Evolutionary conservation across 2,797 vertebrate genomes (phyloP).

Genomic region (Oreonectes daqikongensis): DNA sequence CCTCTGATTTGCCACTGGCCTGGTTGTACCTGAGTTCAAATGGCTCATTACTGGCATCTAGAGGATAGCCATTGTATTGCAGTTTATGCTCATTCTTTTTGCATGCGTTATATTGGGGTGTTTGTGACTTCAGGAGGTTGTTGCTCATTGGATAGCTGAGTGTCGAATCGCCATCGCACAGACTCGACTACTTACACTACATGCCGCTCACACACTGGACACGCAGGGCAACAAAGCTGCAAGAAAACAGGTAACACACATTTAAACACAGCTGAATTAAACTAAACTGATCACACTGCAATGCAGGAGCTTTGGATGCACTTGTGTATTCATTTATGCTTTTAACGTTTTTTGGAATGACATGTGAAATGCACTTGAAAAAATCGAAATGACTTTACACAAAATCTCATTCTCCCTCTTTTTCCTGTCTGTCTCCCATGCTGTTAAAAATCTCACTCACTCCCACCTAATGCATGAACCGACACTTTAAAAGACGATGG

Average conservation of each 20-base stretch:
- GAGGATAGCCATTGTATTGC: conserved; percentile 46
- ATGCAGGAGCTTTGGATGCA: neutral
- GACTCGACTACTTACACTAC: conserved; percentile 85
- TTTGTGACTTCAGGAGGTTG: conserved; percentile 79
- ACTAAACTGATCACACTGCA: neutral
- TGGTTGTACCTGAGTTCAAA: neutral
- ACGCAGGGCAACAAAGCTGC: conserved; percentile 77
- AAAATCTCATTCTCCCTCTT: neutral
- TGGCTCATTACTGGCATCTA: conserved; percentile 54
- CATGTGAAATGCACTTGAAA: neutral
- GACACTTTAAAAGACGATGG: neutral
- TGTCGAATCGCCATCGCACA: conserved; percentile 89
- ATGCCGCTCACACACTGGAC: conserved; percentile 84
- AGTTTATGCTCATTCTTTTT: neutral
- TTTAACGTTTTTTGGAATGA: neutral
- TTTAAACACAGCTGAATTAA: neutral
- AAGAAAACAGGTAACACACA: conserved; percentile 82
- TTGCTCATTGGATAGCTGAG: conserved; percentile 93
- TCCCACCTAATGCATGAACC: neutral
- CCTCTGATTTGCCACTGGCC: neutral
- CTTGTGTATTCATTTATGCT: neutral
- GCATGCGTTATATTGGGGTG: neutral
- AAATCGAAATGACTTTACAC: neutral
- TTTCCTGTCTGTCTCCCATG: neutral
- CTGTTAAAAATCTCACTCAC: conserved; percentile 4